Percentiles rank a stretch among this genome's conserved stretches.
phyloP scores from a whole-genome alignment of 2,113 vertebrate genomes.

The Centropristis striata region DNA sequence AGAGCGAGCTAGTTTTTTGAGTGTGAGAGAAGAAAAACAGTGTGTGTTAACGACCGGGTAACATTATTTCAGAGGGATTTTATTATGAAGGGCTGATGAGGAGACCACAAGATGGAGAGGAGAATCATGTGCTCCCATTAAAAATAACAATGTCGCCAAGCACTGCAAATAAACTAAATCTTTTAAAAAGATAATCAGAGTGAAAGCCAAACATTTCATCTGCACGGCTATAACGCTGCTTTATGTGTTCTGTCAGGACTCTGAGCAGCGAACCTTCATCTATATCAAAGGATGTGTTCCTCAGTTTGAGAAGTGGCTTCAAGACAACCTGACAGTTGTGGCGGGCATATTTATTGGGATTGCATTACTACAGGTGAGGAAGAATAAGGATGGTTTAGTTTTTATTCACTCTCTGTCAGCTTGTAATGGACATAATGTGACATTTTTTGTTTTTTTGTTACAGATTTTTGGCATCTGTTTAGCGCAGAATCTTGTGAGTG shows the following conservation, averaged over 20 bases:
- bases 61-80: constrained; percentile 27
- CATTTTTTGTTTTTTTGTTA: constrained; percentile 14
- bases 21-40: constrained; percentile 32
- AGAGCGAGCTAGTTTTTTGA: constrained; percentile 24
- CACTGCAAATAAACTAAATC: background rate
- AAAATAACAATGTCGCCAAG: constrained; percentile 6
- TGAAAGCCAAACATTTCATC: background rate
- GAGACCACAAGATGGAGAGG: constrained; percentile 4
- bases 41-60: constrained; percentile 25
- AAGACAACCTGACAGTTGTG: constrained; percentile 98
- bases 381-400: background rate
- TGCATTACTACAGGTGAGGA: constrained; percentile 93
- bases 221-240: background rate
- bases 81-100: constrained; percentile 10
- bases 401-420: background rate
- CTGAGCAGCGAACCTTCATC: constrained; percentile 96
- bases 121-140: constrained; percentile 7
- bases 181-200: background rate
- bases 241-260: constrained; percentile 85
- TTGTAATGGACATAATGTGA: background rate
- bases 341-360: constrained; percentile 99
- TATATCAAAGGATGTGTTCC: constrained; percentile 99
- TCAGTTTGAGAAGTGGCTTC: constrained; percentile 99
- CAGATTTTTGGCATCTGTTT: constrained; percentile 99
- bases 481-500: constrained; percentile 98